Percentiles rank a stretch among this genome's conserved stretches.
Evolutionary conservation across 2,113 vertebrate genomes (phyloP).

Genomic region (Gymnorhina tibicen): DNA sequence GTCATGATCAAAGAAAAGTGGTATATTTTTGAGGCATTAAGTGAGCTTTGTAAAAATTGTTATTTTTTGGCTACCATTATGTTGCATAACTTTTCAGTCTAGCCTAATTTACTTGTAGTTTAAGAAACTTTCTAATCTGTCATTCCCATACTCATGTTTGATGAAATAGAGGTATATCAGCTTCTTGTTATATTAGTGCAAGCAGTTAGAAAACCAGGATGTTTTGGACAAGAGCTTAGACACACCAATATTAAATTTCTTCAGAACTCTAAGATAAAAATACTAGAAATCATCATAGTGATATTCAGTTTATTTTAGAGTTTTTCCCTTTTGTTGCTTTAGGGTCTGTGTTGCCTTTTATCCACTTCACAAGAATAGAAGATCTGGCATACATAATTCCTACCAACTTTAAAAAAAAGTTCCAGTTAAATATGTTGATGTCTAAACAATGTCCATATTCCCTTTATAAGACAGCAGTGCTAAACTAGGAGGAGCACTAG

Average conservation of each 20-base stretch:
- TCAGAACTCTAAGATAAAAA: not conserved
- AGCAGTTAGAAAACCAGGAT: not conserved
- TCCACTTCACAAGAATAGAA: not conserved
- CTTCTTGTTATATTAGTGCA: not conserved
- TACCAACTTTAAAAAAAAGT: not conserved
- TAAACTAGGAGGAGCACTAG: not conserved
- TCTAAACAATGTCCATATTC: not conserved
- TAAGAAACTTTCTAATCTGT: not conserved
- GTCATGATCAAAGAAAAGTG: not conserved
- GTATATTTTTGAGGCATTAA: not conserved
- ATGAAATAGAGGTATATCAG: not conserved
- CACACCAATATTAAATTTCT: not conserved
- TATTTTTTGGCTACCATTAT: not conserved
- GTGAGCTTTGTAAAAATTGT: not conserved
- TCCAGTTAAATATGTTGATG: not conserved
- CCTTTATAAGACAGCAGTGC: not conserved
- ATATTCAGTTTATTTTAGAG: not conserved
- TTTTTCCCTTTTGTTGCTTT: not conserved
- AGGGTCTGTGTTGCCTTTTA: not conserved
- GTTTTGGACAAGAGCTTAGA: not conserved
- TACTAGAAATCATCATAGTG: not conserved
- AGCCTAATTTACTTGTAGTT: not conserved
- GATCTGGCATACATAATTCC: not conserved
- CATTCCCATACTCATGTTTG: not conserved
- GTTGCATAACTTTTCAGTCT: not conserved